Percentiles rank a stretch among this genome's conserved stretches.
Evolutionary conservation across 2,888 invertebrate genomes (phyloP).

Genomic region (Drosophila atroscutellata): DNA sequence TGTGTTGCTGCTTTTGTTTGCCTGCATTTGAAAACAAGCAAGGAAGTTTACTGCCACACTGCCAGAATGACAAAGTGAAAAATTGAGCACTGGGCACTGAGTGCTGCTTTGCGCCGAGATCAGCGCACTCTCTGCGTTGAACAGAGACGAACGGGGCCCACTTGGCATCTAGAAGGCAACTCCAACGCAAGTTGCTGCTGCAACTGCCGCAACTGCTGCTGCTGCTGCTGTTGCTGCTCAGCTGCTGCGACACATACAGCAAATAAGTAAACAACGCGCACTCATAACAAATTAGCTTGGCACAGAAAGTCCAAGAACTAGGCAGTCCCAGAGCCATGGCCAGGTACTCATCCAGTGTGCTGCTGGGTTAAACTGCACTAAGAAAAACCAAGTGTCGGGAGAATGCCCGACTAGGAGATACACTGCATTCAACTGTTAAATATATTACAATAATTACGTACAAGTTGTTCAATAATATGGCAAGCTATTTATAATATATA

Average conservation of each 20-base stretch:
- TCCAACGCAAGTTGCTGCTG: slow-evolving; percentile 57
- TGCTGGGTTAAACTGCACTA: slow-evolving; percentile 24
- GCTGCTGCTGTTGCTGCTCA: slow-evolving; percentile 28
- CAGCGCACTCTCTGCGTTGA: slow-evolving; percentile 1
- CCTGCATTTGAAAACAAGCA: slow-evolving; percentile 73
- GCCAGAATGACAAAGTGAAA: slow-evolving; percentile 58
- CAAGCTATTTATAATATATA: background rate
- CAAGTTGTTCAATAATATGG: background rate
- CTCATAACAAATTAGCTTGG: slow-evolving; percentile 71
- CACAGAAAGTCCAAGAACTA: slow-evolving; percentile 59
- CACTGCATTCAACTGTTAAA: background rate
- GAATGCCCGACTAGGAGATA: background rate
- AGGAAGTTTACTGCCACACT: slow-evolving; percentile 62
- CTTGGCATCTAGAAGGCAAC: slow-evolving; percentile 60
- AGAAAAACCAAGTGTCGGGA: background rate
- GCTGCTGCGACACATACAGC: slow-evolving; percentile 66
- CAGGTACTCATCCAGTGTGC: slow-evolving; percentile 15
- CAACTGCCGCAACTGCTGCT: slow-evolving; percentile 18
- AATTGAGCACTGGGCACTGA: slow-evolving; percentile 52
- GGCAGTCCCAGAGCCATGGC: slow-evolving; percentile 29
- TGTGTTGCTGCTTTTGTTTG: slow-evolving; percentile 61
- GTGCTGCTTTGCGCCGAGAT: slow-evolving; percentile 7
- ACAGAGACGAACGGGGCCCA: slow-evolving; percentile 24
- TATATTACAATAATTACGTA: background rate
- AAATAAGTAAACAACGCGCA: slow-evolving; percentile 58